Base-by-base conservation (phyloP, 2,888 invertebrate species). In the Resseliella maxima region DNA sequence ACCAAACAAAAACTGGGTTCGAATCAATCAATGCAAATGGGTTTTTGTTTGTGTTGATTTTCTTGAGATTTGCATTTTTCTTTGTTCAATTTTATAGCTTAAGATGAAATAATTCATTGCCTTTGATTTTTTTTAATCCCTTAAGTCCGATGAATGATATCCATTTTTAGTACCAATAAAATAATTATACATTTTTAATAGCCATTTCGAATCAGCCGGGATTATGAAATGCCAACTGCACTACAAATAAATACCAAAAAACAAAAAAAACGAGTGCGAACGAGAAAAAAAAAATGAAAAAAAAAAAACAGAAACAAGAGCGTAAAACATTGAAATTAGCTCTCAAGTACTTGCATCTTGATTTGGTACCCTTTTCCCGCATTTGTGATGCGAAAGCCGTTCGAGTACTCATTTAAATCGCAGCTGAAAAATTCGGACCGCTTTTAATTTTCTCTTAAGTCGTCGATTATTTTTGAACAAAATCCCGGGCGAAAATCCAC, bases 141-240 rank as follows among this genome's bases (percentile, higher is more conserved):
- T 72, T 72, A 72, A 72, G 35, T 1, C 72, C 31, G 72, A 72
- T 72, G 72, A 72, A 72, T 72, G 72, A 72, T 72, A 72, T 72
- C 72, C 72, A 31, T 72, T 72, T 72, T 72, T 72, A 72, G 72
- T 72, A 72, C 72, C 72, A 72, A 72, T 72, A 72, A 72, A 72
- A 72, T 72, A 72, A 72, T 72, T 72, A 72, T 72, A 72, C 72
- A 72, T 72, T 72, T 72, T 72, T 72, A 72, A 72, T 31, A 72
- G 72, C 31, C 31, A 18, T 72, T 72, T 15, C 1, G 2, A 72
- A 31, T 72, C 31, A 1, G 1, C 18, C 15, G 72, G 24, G 24
- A n/a, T 6, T 35, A 31, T 35, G 72, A 12, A 31, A 72, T 12
- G 27, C 72, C 27, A 72, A 27, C 15, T 31, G 72, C 72, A 72